These are phyloP conservation scores for Galaxea fascicularis DNA, from an alignment of 92 coral and sea anemone genomes.

Conservation along the genomic window DNA sequence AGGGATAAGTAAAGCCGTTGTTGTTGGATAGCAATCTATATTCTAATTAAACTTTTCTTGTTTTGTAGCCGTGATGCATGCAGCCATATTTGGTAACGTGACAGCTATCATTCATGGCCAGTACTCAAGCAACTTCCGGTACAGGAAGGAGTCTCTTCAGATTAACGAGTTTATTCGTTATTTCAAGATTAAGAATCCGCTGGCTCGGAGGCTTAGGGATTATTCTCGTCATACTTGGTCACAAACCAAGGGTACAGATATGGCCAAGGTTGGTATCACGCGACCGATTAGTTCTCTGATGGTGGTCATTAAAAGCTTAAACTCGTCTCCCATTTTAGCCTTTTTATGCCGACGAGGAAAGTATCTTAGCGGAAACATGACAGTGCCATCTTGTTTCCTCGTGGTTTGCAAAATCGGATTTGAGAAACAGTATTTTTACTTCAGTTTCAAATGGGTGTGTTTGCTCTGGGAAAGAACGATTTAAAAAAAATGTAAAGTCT, in stretches of 20 bases:
- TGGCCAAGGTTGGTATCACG: constrained; percentile 81
- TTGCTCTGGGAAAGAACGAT: too few species aligned
- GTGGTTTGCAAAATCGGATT: too few species aligned
- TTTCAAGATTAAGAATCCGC: constrained; percentile 92
- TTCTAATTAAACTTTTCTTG: not conserved
- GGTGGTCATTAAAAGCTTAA: too few species aligned
- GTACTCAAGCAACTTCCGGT: constrained; percentile 97
- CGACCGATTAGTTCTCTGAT: not conserved
- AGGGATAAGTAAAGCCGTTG: too few species aligned
- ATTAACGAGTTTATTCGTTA: constrained; percentile 92
- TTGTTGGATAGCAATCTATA: not conserved
- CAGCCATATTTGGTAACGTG: constrained; percentile 97
- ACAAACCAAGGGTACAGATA: constrained; percentile 97
- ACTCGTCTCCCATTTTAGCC: too few species aligned
- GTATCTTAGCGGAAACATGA: too few species aligned
- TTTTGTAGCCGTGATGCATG: constrained; percentile 93
- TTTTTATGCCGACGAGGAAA: too few species aligned
- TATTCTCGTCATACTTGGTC: constrained; percentile 99
- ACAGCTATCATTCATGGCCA: constrained; percentile 99
- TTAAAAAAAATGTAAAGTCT: too few species aligned
- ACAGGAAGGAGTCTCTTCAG: constrained; percentile 90
- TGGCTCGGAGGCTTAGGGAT: constrained; percentile 94
- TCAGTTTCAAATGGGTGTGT: too few species aligned
- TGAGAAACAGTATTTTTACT: too few species aligned
- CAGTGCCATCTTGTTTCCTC: too few species aligned